Percentiles rank a stretch among this genome's conserved stretches.
phyloP scores from a whole-genome alignment of 1,140 invertebrate species.

The Caerostris extrusa region DNA sequence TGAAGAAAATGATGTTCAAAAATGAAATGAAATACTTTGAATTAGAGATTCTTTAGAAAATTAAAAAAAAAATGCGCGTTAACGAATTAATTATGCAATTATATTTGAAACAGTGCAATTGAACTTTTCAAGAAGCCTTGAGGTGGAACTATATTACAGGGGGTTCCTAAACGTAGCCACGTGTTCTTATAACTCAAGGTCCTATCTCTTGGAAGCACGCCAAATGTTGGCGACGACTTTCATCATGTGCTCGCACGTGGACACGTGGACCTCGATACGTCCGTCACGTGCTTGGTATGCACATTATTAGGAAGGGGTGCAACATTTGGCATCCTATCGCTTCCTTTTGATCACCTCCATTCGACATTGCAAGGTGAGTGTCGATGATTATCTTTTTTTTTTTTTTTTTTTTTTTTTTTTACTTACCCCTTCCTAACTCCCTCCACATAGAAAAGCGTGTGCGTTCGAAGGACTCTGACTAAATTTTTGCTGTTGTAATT shows the following conservation, averaged over 20 bases:
- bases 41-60: too few relatives aligned
- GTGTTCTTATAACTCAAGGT: constrained; percentile 34
- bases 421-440: neutral
- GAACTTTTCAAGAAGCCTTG: constrained; percentile 16
- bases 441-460: too few relatives aligned
- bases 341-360: neutral
- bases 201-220: constrained; percentile 41
- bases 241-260: constrained; percentile 64
- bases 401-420: neutral
- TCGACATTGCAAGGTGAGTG: neutral
- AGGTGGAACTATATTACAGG: constrained; percentile 5
- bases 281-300: constrained; percentile 67
- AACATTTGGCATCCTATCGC: constrained; percentile 14
- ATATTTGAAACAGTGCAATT: neutral
- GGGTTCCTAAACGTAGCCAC: neutral
- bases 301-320: neutral
- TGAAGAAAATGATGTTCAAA: too few relatives aligned
- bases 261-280: constrained; percentile 70
- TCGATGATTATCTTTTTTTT: too few relatives aligned
- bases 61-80: too few relatives aligned
- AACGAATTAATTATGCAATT: too few relatives aligned
- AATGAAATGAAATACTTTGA: too few relatives aligned
- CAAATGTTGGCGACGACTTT: constrained; percentile 71
- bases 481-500: too few relatives aligned
- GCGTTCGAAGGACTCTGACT: too few relatives aligned